These are phyloP conservation scores for Sphenodon punctatus DNA, from an alignment of 2,797 vertebrate species.

Conservation along the genomic window DNA sequence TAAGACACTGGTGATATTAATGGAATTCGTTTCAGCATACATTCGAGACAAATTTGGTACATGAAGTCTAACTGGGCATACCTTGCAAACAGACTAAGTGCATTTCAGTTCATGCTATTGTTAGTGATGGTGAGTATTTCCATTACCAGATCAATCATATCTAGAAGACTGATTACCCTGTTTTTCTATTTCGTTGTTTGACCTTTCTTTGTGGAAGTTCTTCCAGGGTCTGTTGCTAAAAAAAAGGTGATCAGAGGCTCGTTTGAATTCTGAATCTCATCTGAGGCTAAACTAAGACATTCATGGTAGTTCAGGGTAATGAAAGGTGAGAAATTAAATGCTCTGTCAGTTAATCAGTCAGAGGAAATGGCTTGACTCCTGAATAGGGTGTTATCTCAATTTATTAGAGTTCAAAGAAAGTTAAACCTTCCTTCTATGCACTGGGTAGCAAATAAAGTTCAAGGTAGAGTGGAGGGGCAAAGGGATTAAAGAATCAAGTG, in stretches of 20 bases:
- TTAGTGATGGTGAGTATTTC: neutral
- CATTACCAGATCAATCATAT: neutral
- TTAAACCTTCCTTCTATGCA: neutral
- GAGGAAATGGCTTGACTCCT: neutral
- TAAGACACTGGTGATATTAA: no score
- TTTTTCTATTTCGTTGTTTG: no score
- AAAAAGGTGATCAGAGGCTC: no score
- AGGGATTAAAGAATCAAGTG: neutral
- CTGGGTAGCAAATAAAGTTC: neutral
- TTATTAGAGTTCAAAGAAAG: neutral
- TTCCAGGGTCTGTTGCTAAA: neutral
- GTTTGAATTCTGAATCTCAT: neutral
- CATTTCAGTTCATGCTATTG: neutral
- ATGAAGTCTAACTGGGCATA: neutral
- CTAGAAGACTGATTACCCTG: neutral
- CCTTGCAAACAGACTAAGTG: neutral
- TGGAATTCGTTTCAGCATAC: no score
- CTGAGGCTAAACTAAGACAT: rapidly evolving
- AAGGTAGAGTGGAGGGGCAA: neutral
- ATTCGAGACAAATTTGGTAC: no score
- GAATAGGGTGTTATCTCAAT: neutral
- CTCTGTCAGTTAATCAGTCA: neutral
- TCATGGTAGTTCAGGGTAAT: neutral
- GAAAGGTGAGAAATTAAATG: neutral
- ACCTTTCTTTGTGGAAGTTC: neutral